These are phyloP conservation scores for Oreochromis grahami DNA, from an alignment of 2,797 vertebrate genomes.

Conservation along the genomic window DNA sequence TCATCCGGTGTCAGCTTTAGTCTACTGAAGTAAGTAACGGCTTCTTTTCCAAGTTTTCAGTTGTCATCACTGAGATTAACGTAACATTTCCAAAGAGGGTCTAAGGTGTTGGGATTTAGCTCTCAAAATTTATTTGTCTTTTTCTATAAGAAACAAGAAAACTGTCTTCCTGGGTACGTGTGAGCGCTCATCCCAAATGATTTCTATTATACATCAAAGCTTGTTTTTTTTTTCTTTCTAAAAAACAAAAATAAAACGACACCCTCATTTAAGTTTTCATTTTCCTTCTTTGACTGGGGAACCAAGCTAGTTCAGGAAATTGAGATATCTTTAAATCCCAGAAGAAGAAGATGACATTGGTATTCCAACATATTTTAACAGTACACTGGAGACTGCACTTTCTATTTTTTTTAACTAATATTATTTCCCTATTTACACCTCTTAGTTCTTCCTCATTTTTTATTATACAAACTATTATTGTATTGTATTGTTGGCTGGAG, in stretches of 20 bases:
- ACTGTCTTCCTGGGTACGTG: slow-evolving; percentile 17
- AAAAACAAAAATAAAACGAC: neutral
- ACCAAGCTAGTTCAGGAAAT: neutral
- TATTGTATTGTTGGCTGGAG: neutral
- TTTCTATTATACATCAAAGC: slow-evolving; percentile 30
- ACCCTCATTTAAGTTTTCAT: neutral
- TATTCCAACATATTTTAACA: slow-evolving; percentile 6
- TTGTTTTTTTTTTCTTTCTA: neutral
- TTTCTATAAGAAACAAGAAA: slow-evolving; percentile 18
- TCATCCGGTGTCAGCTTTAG: slow-evolving; percentile 22
- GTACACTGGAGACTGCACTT: neutral
- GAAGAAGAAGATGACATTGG: neutral
- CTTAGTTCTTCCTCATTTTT: neutral
- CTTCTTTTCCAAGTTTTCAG: slow-evolving; percentile 18
- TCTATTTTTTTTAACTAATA: neutral
- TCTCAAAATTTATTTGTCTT: neutral
- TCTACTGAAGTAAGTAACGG: slow-evolving; percentile 4
- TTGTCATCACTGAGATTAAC: slow-evolving; percentile 22
- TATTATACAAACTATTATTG: neutral
- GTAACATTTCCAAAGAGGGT: neutral
- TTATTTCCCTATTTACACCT: neutral
- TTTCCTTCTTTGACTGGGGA: neutral
- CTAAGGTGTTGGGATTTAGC: neutral
- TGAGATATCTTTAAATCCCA: neutral
- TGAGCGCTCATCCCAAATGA: slow-evolving; percentile 23